phyloP scores from a whole-genome alignment of 1,140 invertebrate genomes.

The Hypsibius dujardini region DNA sequence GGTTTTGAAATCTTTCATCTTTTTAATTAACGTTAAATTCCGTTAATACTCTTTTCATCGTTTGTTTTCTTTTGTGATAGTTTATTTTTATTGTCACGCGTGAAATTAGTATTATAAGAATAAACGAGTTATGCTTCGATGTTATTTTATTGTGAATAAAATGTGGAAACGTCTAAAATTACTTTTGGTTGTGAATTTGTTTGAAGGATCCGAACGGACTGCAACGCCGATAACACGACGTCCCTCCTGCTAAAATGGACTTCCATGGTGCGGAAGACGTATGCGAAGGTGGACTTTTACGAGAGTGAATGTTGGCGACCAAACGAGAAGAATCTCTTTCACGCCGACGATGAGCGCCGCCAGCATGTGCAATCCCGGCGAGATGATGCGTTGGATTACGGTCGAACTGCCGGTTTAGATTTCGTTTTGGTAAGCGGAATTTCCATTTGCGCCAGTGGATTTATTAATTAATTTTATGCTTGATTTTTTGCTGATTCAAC shows the following conservation, averaged over 20 bases:
- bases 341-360: constrained; percentile 60
- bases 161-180: too few species aligned
- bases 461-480: constrained; percentile 11
- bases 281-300: constrained; percentile 48
- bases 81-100: too few species aligned
- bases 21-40: constrained; percentile 18
- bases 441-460: too few species aligned
- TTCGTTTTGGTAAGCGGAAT: constrained; percentile 58
- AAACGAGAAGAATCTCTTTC: constrained; percentile 47
- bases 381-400: constrained; percentile 55
- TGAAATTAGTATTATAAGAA: too few species aligned
- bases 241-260: constrained; percentile 58
- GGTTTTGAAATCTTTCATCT: constrained; percentile 7
- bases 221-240: constrained; percentile 59
- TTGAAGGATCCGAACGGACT: constrained; percentile 66
- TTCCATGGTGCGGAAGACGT: constrained; percentile 40
- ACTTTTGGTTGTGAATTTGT: constrained; percentile 22
- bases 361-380: constrained; percentile 58
- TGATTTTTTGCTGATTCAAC: constrained; percentile 29
- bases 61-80: too few species aligned
- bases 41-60: constrained; percentile 17
- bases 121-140: constrained; percentile 18
- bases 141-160: constrained; percentile 20
- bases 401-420: constrained; percentile 58
- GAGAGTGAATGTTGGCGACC: constrained; percentile 33